Percentiles rank a stretch among this genome's conserved stretches.
phyloP scores from a whole-genome alignment of 2,888 invertebrate species.

The Hofmannophila pseudospretella region DNA sequence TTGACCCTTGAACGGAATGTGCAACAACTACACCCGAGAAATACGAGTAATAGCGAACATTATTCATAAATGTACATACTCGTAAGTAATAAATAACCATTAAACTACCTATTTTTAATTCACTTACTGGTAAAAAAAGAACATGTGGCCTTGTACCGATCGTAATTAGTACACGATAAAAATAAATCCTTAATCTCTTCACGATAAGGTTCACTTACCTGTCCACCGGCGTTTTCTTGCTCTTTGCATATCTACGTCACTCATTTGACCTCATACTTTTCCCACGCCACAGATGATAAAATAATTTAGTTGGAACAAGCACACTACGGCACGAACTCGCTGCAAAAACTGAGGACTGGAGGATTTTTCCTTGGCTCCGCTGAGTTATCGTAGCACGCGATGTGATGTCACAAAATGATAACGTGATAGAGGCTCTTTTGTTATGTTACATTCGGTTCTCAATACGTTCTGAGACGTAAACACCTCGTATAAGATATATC shows the following conservation, averaged over 20 bases:
- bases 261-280: neutral
- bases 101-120: too few relatives aligned
- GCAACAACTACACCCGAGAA: too few relatives aligned
- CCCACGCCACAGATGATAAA: constrained; percentile 5
- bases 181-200: neutral
- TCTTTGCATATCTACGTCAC: constrained; percentile 4
- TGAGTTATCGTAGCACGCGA: constrained; percentile 39
- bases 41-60: too few relatives aligned
- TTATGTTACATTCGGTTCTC: constrained; percentile 13
- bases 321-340: neutral
- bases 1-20: too few relatives aligned
- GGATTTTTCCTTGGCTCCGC: constrained; percentile 21
- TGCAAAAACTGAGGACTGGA: constrained; percentile 19
- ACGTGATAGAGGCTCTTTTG: constrained; percentile 26
- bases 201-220: constrained; percentile 2
- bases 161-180: constrained; percentile 1
- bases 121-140: too few relatives aligned
- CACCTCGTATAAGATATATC: too few relatives aligned
- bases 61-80: too few relatives aligned
- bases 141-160: too few relatives aligned
- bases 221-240: neutral
- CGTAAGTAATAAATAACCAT: too few relatives aligned
- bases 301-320: neutral
- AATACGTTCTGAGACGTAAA: constrained; percentile 14
- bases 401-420: constrained; percentile 48